These are phyloP conservation scores for Dolichopus griseipennis DNA, from an alignment of 2,888 invertebrate genomes.

Conservation along the genomic window DNA sequence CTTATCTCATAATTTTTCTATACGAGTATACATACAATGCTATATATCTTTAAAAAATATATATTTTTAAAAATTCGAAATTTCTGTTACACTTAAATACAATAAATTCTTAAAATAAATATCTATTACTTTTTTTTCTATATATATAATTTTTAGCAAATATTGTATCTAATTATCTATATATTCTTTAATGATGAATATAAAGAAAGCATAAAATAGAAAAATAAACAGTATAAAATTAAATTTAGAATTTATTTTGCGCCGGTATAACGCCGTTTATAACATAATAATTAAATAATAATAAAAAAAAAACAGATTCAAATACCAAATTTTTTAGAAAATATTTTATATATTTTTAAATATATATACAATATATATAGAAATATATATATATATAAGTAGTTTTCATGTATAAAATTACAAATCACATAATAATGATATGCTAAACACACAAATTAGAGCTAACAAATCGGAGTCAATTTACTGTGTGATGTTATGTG, in stretches of 20 bases:
- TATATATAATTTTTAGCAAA: background rate
- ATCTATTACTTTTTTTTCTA: background rate
- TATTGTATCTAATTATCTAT: background rate
- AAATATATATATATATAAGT: background rate
- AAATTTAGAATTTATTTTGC: conserved; percentile 1
- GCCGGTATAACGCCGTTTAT: background rate
- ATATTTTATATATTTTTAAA: too few species aligned
- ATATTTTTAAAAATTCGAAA: too few species aligned
- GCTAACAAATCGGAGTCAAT: conserved; percentile 6
- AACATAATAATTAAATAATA: background rate
- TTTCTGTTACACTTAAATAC: background rate
- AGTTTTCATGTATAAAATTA: background rate
- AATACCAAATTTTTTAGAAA: background rate
- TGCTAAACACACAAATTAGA: conserved; percentile 6
- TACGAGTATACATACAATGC: too few species aligned
- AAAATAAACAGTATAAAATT: too few species aligned
- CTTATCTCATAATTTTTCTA: too few species aligned
- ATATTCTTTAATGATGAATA: background rate
- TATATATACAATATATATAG: too few species aligned
- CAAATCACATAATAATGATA: background rate
- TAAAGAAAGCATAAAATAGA: too few species aligned
- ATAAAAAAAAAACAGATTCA: background rate
- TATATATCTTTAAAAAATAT: too few species aligned
- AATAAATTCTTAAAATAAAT: background rate
- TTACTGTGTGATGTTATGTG: background rate